phyloP scores from a whole-genome alignment of 2,113 vertebrate species.

The Pimephales promelas region DNA sequence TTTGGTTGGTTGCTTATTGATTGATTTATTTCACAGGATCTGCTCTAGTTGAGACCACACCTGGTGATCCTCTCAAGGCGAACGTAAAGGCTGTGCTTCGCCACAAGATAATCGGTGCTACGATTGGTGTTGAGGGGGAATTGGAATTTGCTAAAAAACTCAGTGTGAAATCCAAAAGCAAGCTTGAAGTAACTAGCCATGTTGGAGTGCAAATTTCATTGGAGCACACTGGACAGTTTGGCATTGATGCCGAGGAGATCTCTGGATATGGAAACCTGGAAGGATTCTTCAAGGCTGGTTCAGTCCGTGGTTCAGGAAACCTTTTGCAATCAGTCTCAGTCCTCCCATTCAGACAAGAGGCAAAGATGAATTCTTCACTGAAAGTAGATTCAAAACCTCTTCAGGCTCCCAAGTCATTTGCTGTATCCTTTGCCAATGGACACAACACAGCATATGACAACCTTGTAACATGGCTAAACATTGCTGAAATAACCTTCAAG shows the following conservation, averaged over 20 bases:
- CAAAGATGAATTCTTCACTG: constrained; percentile 77
- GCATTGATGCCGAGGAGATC: constrained; percentile 69
- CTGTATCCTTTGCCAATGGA: constrained; percentile 70
- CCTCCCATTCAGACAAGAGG: constrained; percentile 67
- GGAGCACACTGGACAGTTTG: constrained; percentile 67
- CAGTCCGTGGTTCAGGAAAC: constrained; percentile 69
- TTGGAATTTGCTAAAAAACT: constrained; percentile 66
- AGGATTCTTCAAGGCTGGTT: constrained; percentile 74
- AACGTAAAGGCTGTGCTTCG: constrained; percentile 74
- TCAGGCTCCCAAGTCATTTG: constrained; percentile 78
- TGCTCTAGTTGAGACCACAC: constrained; percentile 72
- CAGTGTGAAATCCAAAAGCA: constrained; percentile 71
- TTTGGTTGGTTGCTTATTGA: constrained; percentile 61
- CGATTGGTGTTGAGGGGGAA: constrained; percentile 71
- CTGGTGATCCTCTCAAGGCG: constrained; percentile 67
- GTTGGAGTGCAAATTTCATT: constrained; percentile 76
- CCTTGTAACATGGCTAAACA: constrained; percentile 72
- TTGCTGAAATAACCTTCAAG: constrained; percentile 76
- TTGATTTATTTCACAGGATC: constrained; percentile 75
- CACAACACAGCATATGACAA: constrained; percentile 78
- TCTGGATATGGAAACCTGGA: constrained; percentile 71
- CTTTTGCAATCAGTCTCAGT: constrained; percentile 70
- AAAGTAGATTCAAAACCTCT: constrained; percentile 81
- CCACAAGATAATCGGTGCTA: constrained; percentile 83
- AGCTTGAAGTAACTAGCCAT: constrained; percentile 76